A percentile compares a stretch with the other conserved stretches of the same genome.
phyloP scores from a whole-genome alignment of 2,797 vertebrate species.

The Chrosomus eos region DNA sequence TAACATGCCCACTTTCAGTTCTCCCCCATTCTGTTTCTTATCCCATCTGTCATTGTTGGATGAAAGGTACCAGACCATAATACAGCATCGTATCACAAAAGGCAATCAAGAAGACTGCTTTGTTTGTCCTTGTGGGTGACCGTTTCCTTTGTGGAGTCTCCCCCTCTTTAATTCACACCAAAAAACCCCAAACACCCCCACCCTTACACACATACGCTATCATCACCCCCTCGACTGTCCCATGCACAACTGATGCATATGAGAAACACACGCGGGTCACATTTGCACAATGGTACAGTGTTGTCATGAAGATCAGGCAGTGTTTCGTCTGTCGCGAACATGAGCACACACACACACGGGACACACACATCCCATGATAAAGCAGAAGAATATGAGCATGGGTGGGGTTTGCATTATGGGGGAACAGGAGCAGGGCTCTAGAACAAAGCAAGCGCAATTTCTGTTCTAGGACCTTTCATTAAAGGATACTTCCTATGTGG shows the following conservation, averaged over 20 bases:
- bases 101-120: slow-evolving; percentile 31
- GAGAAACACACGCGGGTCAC: background rate
- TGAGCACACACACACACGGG: slow-evolving; percentile 58
- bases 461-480: slow-evolving; percentile 72
- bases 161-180: slow-evolving; percentile 29
- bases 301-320: background rate
- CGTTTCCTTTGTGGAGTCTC: slow-evolving; percentile 43
- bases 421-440: slow-evolving; percentile 66
- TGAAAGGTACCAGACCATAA: slow-evolving; percentile 35
- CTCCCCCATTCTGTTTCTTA: slow-evolving; percentile 16
- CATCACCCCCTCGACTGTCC: background rate
- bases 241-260: background rate
- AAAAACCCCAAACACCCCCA: background rate
- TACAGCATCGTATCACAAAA: slow-evolving; percentile 2
- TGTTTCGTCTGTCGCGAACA: slow-evolving; percentile 10
- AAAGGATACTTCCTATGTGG: slow-evolving; percentile 53
- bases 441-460: slow-evolving; percentile 68
- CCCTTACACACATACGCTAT: background rate
- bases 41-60: slow-evolving; percentile 6
- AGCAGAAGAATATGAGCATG: slow-evolving; percentile 71
- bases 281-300: slow-evolving; percentile 3
- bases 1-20: background rate
- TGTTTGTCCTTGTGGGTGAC: slow-evolving; percentile 26
- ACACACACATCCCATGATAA: slow-evolving; percentile 55
- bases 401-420: slow-evolving; percentile 70